phyloP scores from a whole-genome alignment of 2,113 vertebrate species.

The Pelodiscus sinensis region DNA sequence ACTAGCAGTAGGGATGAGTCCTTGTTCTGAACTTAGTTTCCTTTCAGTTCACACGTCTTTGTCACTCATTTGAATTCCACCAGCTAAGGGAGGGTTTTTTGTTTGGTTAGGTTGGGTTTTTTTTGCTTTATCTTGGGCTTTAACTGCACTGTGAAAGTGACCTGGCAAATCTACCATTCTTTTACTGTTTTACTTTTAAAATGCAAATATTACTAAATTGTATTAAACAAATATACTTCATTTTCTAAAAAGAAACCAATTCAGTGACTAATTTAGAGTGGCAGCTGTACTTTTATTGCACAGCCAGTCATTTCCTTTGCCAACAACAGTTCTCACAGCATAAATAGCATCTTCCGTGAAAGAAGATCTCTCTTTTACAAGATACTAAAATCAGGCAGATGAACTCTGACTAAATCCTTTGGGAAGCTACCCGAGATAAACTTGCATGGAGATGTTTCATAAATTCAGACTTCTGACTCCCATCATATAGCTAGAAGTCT shows the following conservation, averaged over 20 bases:
- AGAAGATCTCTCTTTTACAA: not conserved
- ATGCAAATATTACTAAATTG: not conserved
- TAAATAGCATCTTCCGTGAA: not conserved
- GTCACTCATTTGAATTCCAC: not conserved
- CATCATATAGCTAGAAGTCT: not conserved
- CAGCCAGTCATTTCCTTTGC: not conserved
- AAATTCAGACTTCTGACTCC: not conserved
- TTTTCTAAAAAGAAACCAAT: not conserved
- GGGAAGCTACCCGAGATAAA: not conserved
- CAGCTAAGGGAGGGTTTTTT: too few species aligned
- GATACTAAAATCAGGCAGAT: not conserved
- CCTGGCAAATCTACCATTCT: not conserved
- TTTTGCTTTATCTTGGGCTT: not conserved
- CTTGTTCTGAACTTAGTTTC: not conserved
- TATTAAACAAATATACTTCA: not conserved
- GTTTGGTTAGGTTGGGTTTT: not conserved
- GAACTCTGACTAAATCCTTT: not conserved
- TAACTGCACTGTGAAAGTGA: not conserved
- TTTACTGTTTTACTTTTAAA: not conserved
- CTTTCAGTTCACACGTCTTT: not conserved
- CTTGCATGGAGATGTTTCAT: not conserved
- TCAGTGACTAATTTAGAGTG: not conserved
- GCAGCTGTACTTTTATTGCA: not conserved
- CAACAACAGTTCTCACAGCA: not conserved
- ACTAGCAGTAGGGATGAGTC: not conserved